A percentile compares a stretch with the other conserved stretches of the same genome.
Evolutionary conservation across 2,113 vertebrate species (phyloP).

Genomic region (Strix uralensis): DNA sequence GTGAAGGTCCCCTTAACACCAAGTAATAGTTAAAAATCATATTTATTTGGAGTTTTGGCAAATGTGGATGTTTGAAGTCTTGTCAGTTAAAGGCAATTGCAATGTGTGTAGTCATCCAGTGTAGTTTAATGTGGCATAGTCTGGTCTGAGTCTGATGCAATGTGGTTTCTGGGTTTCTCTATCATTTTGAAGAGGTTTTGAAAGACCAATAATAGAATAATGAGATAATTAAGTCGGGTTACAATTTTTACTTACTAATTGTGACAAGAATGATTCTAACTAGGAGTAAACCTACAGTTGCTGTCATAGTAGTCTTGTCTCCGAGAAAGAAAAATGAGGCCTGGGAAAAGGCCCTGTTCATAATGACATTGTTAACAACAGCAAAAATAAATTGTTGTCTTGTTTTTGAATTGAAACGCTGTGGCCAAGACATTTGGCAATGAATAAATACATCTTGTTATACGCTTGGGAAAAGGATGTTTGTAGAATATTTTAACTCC

Average conservation of each 20-base stretch:
- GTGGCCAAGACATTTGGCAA: not conserved
- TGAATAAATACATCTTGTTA: not conserved
- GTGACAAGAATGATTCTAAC: not conserved
- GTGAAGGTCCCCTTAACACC: not conserved
- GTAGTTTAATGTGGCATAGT: not conserved
- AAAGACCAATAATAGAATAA: not conserved
- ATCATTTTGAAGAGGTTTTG: not conserved
- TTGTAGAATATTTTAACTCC: not conserved
- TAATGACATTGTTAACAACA: not conserved
- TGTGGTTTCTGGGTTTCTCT: not conserved
- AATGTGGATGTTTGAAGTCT: not conserved
- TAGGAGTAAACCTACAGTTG: not conserved
- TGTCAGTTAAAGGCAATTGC: not conserved
- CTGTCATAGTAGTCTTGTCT: not conserved
- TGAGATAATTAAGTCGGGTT: not conserved
- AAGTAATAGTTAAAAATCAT: not conserved
- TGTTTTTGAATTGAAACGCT: not conserved
- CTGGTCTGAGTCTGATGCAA: not conserved
- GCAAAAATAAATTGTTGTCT: not conserved
- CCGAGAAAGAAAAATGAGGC: not conserved
- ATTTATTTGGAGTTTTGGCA: not conserved
- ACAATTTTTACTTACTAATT: not conserved
- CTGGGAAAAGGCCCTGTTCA: not conserved
- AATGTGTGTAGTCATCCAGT: not conserved
- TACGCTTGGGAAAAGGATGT: not conserved